Evolutionary conservation across 2,797 vertebrate species (phyloP).

Genomic region (Premnoplex brunnescens): DNA sequence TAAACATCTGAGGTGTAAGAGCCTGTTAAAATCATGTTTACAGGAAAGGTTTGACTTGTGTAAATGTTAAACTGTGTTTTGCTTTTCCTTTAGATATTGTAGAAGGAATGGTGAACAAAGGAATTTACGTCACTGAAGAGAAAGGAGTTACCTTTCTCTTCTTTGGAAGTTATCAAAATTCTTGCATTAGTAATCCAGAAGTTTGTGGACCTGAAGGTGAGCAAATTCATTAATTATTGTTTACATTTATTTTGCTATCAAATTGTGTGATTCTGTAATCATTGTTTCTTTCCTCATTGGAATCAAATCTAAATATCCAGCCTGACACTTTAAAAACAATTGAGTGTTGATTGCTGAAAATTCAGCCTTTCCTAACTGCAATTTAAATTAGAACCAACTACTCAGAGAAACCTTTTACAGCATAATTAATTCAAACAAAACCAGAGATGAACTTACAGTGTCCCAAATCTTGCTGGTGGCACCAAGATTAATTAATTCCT

Average conservation of each 20-base stretch:
- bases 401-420: neutral
- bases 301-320: neutral
- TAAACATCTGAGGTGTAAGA: neutral
- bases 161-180: slow-evolving; percentile 86
- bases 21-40: neutral
- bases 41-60: neutral
- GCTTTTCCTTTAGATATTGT: slow-evolving; percentile 85
- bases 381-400: neutral
- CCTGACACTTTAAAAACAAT: neutral
- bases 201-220: slow-evolving; percentile 90
- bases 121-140: slow-evolving; percentile 87
- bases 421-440: neutral
- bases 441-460: neutral
- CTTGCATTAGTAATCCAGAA: slow-evolving; percentile 91
- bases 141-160: slow-evolving; percentile 87
- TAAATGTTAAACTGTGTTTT: neutral
- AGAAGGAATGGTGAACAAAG: slow-evolving; percentile 93
- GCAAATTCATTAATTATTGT: neutral
- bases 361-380: neutral
- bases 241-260: neutral
- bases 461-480: neutral
- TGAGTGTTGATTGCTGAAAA: neutral
- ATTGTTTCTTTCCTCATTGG: neutral
- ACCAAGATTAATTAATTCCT: neutral
- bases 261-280: neutral